Base-by-base conservation (phyloP, 2,888 invertebrate genomes). In the Altica lythri region DNA sequence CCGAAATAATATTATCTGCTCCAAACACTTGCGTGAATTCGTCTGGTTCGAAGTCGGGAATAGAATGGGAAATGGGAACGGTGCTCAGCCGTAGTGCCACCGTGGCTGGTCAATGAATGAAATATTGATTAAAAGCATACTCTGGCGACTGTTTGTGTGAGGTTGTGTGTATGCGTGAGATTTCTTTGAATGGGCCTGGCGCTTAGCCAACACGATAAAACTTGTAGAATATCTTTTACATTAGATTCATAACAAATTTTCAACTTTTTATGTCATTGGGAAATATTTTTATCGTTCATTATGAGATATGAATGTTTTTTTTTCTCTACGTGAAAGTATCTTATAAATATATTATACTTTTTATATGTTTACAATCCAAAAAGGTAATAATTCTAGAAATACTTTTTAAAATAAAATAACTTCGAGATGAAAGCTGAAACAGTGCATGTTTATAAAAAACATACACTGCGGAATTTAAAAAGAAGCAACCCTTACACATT, bases 81-180 rank as follows among this genome's bases (percentile, higher is more conserved):
- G 10, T 3, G 30, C 2, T 30, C 4, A 12, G n/a, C 25, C 25
- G 14, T 27, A 42, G 42, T 27, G 12, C 27, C 42, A 42, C 42
- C 5, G 27, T n/a, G 42, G 46, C 35, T 19, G 27, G 34, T 46
- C 46, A 35, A 46, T 46, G 46, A 46, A 46, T 46, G 46, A 25
- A 46, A 46, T 46, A 46, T 46, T 37, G 46, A 46, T 46, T 46
- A 35, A 46, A 34, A 13, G 17, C n/a, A 34, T 19, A 34, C 45
- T 34, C 34, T 22, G n/a, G 10, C 14, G 34, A 22, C 34, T 34
- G 45, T 37, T 16, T 46, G 22, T 46, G 46, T 46, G 35, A 14
- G 42, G n/a, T n/a, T 42, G 25, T 42, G 16, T 42, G 42, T 13
- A 22, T 25, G 42, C 25, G 22, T 38, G 45, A 45, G 19, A 34